Evolutionary conservation across 2,797 vertebrate species (phyloP).

Genomic region (Cuniculus paca): DNA sequence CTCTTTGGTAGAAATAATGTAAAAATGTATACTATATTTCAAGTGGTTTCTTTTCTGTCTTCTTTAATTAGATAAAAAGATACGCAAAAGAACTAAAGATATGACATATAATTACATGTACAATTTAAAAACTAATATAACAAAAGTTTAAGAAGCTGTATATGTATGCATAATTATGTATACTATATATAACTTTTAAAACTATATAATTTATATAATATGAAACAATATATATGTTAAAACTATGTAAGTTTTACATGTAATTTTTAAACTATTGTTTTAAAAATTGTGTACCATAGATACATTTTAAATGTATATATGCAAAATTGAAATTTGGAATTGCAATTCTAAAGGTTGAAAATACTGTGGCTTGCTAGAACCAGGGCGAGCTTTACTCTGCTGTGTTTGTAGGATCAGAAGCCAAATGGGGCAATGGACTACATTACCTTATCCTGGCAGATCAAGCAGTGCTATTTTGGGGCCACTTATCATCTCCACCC

Average conservation of each 20-base stretch:
- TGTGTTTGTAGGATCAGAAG: not conserved
- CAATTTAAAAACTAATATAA: not conserved
- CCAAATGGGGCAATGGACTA: conserved; percentile 68
- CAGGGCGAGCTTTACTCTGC: not conserved
- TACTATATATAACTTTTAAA: not conserved
- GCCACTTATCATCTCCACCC: conserved; percentile 65
- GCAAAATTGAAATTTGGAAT: not conserved
- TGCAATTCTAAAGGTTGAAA: not conserved
- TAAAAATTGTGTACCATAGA: not conserved
- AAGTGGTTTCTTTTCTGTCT: conserved; percentile 1
- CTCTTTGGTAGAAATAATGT: not conserved
- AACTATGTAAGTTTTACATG: not conserved
- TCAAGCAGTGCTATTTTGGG: conserved; percentile 72
- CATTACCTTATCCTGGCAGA: conserved; percentile 66
- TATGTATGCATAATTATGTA: not conserved
- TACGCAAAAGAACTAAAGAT: not conserved
- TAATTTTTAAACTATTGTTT: not conserved
- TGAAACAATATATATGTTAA: not conserved
- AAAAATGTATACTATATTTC: not conserved
- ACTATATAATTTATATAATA: not conserved
- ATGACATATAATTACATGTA: not conserved
- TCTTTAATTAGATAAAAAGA: conserved; percentile 44
- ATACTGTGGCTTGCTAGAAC: not conserved
- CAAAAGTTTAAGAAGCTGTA: not conserved
- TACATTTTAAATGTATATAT: not conserved